These are phyloP conservation scores for Parotocinclus haroldoi DNA, from an alignment of 2,797 vertebrate genomes.

Conservation along the genomic window DNA sequence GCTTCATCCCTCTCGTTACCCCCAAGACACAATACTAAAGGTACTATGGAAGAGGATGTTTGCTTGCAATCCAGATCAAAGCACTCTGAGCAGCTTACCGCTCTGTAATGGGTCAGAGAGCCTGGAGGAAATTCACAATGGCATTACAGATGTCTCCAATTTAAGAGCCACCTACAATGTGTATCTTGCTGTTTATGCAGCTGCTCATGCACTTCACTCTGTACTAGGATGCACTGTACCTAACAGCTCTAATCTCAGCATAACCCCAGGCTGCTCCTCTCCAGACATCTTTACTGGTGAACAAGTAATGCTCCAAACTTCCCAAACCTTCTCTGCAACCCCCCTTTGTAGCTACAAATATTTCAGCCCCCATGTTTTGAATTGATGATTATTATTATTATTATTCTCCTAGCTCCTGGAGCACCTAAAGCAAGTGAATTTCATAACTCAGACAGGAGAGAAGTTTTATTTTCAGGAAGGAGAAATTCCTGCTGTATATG, in stretches of 20 bases:
- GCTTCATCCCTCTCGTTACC: constrained; percentile 56
- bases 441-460: constrained; percentile 67
- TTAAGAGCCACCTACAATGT: constrained; percentile 66
- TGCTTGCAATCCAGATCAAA: constrained; percentile 51
- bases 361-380: no score
- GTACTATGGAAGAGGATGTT: constrained; percentile 67
- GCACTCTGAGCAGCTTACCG: constrained; percentile 32
- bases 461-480: constrained; percentile 64
- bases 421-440: constrained; percentile 60
- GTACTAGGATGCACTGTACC: constrained; percentile 55
- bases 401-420: constrained; percentile 56
- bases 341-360: no score
- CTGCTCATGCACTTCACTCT: constrained; percentile 66
- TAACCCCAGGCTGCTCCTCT: constrained; percentile 49
- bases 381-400: background rate
- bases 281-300: constrained; percentile 51
- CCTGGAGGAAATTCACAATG: constrained; percentile 50
- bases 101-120: constrained; percentile 63
- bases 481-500: constrained; percentile 66
- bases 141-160: constrained; percentile 63
- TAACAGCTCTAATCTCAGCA: constrained; percentile 22
- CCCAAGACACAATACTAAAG: constrained; percentile 54
- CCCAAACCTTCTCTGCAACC: no score
- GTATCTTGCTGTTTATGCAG: constrained; percentile 71
- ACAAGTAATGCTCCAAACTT: constrained; percentile 57